phyloP scores from a whole-genome alignment of 2,888 invertebrate genomes.

The Laothoe populi region DNA sequence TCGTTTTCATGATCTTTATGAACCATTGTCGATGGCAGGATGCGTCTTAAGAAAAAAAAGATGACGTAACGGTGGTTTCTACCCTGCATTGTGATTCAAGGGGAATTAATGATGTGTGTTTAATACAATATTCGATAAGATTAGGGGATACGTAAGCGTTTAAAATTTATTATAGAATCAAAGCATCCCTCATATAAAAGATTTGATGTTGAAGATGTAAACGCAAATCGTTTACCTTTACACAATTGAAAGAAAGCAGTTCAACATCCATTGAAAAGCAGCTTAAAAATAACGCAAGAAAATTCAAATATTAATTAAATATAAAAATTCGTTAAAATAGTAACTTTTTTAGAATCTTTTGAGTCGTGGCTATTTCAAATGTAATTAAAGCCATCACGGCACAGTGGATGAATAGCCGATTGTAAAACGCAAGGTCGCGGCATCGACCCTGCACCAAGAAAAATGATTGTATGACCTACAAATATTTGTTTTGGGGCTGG shows the following conservation, averaged over 20 bases:
- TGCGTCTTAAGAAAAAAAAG: conserved; percentile 54
- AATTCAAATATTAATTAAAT: too few relatives aligned
- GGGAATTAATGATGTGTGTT: conserved; percentile 28
- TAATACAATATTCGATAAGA: conserved; percentile 34
- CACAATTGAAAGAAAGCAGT: conserved; percentile 5
- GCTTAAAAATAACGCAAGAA: too few relatives aligned
- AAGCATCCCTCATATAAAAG: background rate
- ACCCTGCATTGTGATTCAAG: conserved; percentile 36
- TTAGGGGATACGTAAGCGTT: conserved; percentile 4
- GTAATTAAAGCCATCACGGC: too few relatives aligned
- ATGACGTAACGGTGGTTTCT: conserved; percentile 55
- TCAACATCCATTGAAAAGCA: background rate
- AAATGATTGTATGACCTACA: too few relatives aligned
- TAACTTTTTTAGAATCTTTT: too few relatives aligned
- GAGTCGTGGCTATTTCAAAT: too few relatives aligned
- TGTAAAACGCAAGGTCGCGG: too few relatives aligned
- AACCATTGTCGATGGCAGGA: conserved; percentile 68
- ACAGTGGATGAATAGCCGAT: too few relatives aligned
- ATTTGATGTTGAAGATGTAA: background rate
- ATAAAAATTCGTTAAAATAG: too few relatives aligned
- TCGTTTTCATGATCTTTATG: conserved; percentile 71
- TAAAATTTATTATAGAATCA: conserved; percentile 2
- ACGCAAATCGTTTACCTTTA: background rate
- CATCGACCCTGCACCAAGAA: too few relatives aligned
- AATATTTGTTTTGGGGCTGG: too few relatives aligned